Conservation (phyloP, 2,113 vertebrate species). For the Centropus unirufus region DNA sequence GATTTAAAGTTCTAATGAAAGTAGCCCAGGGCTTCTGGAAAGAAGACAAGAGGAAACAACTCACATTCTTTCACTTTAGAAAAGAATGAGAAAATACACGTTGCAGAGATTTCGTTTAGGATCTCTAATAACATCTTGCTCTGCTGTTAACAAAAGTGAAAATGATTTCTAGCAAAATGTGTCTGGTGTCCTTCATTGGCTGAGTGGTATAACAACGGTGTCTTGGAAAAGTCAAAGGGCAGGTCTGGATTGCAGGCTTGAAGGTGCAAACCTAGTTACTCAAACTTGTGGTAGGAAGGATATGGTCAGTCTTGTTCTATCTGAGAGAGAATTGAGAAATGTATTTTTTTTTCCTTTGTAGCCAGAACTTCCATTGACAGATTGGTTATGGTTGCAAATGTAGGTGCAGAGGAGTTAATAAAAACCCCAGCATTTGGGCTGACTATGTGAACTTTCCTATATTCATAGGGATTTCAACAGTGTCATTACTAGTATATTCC, state of each 20-base stretch:
- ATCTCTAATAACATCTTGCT: not conserved
- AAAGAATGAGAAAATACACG: not conserved
- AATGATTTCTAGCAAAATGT: not conserved
- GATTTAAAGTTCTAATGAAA: not conserved
- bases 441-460: not conserved
- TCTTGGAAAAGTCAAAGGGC: not conserved
- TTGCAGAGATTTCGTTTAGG: not conserved
- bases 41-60: not conserved
- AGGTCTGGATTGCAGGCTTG: not conserved
- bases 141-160: not conserved
- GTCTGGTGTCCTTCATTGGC: not conserved
- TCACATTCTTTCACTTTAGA: not conserved
- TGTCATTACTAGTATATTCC: not conserved
- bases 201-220: accelerated
- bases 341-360: not conserved
- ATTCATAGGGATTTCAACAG: not conserved
- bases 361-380: not conserved
- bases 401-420: not conserved
- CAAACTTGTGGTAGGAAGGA: not conserved
- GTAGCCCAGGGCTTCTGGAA: not conserved
- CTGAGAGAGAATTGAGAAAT: not conserved
- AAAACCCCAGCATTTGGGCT: not conserved
- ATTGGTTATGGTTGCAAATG: not conserved
- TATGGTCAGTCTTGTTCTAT: not conserved
- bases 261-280: not conserved